These are phyloP conservation scores for Spodoptera frugiperda DNA, from an alignment of 1,140 invertebrate genomes.

Conservation along the genomic window DNA sequence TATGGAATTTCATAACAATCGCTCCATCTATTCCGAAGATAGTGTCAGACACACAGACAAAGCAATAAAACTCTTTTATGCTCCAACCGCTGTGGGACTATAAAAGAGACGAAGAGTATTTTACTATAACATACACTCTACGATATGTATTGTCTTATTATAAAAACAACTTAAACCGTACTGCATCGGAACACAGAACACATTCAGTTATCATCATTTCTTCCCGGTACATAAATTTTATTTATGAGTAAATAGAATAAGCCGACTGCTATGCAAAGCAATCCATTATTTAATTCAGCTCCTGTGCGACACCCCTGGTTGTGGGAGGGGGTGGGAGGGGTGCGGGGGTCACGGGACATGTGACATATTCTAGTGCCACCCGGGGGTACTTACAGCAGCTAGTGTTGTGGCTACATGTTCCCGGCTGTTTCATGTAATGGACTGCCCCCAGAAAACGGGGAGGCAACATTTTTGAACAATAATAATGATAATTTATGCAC, in stretches of 20 bases:
- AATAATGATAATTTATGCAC: constrained; percentile 19
- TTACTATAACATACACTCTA: too few relatives aligned
- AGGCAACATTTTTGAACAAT: constrained; percentile 38
- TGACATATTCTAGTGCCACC: constrained; percentile 79
- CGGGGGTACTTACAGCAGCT: constrained; percentile 71
- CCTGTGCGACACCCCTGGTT: constrained; percentile 55
- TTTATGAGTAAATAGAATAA: constrained; percentile 64
- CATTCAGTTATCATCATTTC: constrained; percentile 33
- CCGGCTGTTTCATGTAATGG: constrained; percentile 73
- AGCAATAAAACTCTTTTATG: too few relatives aligned
- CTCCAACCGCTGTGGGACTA: too few relatives aligned
- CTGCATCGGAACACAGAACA: background rate
- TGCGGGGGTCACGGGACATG: constrained; percentile 63
- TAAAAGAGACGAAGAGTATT: too few relatives aligned
- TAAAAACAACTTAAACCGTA: background rate
- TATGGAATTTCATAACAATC: too few relatives aligned
- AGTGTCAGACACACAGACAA: too few relatives aligned
- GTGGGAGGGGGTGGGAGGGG: constrained; percentile 40
- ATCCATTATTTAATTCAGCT: constrained; percentile 75
- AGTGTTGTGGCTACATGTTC: constrained; percentile 68
- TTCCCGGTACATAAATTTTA: constrained; percentile 48
- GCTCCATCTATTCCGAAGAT: too few relatives aligned
- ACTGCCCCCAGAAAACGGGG: constrained; percentile 60
- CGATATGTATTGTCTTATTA: too few relatives aligned
- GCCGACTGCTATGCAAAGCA: constrained; percentile 59